These are phyloP conservation scores for Dasysyrphus albostriatus DNA, from an alignment of 2,888 invertebrate species.

Conservation along the genomic window DNA sequence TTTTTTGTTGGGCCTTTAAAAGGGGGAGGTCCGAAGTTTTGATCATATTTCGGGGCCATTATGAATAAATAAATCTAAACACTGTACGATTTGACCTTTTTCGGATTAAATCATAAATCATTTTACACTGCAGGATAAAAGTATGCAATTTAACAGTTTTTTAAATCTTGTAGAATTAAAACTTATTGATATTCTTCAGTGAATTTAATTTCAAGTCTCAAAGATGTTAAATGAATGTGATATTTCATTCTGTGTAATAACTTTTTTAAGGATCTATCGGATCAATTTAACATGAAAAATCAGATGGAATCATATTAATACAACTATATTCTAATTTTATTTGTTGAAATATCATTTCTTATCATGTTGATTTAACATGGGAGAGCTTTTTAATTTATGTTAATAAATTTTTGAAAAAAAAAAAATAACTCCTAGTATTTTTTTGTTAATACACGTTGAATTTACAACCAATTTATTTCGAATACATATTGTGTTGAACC, in stretches of 20 bases:
- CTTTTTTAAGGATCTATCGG: too few relatives aligned
- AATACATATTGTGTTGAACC: not conserved
- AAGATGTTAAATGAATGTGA: too few relatives aligned
- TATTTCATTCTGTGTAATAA: too few relatives aligned
- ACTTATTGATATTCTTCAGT: not conserved
- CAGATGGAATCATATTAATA: too few relatives aligned
- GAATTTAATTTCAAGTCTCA: too few relatives aligned
- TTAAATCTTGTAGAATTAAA: not conserved
- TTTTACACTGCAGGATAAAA: not conserved
- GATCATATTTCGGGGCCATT: not conserved
- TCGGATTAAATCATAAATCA: not conserved
- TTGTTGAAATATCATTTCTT: too few relatives aligned
- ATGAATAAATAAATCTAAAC: not conserved
- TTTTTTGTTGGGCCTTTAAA: not conserved
- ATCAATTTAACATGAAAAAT: too few relatives aligned
- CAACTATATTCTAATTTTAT: too few relatives aligned
- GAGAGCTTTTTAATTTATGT: too few relatives aligned
- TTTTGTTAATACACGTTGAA: not conserved
- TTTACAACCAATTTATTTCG: not conserved
- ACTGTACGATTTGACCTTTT: not conserved
- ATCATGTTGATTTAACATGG: too few relatives aligned
- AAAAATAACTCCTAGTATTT: too few relatives aligned
- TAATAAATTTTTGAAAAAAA: too few relatives aligned
- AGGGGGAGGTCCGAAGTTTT: not conserved
- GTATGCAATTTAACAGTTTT: not conserved